Conservation (phyloP, 2,888 invertebrate genomes). For the Belgica antarctica region DNA sequence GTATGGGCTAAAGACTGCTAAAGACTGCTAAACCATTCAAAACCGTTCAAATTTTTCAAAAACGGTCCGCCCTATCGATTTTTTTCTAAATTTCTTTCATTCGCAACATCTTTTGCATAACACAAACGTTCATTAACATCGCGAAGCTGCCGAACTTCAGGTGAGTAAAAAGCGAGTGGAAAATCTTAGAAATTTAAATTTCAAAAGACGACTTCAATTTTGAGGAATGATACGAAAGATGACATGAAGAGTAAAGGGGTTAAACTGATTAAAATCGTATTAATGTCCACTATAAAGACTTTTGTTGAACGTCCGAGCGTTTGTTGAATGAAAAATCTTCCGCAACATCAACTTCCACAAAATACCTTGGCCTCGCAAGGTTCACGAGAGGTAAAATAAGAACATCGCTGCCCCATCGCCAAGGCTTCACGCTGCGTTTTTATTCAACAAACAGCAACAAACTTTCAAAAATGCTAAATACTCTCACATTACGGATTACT, state of each 20-base stretch:
- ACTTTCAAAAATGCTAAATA: not conserved
- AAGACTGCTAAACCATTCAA: too few species aligned
- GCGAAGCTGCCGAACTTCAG: too few species aligned
- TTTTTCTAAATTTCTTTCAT: constrained; percentile 12
- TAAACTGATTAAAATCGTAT: constrained; percentile 41
- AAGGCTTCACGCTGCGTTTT: not conserved
- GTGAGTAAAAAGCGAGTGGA: not conserved
- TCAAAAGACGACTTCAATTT: not conserved
- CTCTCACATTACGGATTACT: constrained; percentile 11
- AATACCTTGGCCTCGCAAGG: not conserved
- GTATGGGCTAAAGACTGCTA: too few species aligned
- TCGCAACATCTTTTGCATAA: constrained; percentile 17
- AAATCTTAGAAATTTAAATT: constrained; percentile 6
- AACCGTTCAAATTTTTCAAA: too few species aligned
- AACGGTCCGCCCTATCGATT: too few species aligned
- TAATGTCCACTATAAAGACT: constrained; percentile 29
- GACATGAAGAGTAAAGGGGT: constrained; percentile 9
- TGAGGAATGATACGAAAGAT: not conserved
- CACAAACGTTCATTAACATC: constrained; percentile 21
- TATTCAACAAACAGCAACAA: not conserved
- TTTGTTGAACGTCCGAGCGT: not conserved
- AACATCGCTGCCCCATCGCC: too few species aligned
- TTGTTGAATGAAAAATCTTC: constrained; percentile 6
- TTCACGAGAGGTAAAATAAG: too few species aligned
- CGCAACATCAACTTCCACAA: not conserved